phyloP scores from a whole-genome alignment of 1,140 invertebrate genomes.

The Drosophila varians region DNA sequence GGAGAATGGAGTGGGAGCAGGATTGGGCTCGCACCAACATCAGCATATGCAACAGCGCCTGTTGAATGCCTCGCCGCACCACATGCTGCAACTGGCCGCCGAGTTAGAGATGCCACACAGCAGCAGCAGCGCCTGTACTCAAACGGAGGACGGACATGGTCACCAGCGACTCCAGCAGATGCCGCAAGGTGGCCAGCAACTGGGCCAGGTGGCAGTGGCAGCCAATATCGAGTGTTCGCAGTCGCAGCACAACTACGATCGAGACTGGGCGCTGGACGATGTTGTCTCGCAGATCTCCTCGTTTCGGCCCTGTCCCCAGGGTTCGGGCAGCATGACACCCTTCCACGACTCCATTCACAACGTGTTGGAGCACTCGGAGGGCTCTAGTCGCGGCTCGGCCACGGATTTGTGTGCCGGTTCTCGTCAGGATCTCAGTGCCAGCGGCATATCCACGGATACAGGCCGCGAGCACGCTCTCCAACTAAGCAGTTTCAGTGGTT shows the following conservation, averaged over 20 bases:
- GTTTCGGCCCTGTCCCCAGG: slow-evolving; percentile 81
- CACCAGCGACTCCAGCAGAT: slow-evolving; percentile 50
- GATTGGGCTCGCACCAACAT: slow-evolving; percentile 36
- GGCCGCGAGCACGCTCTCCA: slow-evolving; percentile 75
- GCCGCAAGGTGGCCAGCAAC: slow-evolving; percentile 44
- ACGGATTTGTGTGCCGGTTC: slow-evolving; percentile 77
- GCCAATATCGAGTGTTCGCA: slow-evolving; percentile 86
- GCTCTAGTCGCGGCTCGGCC: slow-evolving; percentile 74
- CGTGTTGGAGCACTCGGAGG: slow-evolving; percentile 80
- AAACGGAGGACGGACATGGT: slow-evolving; percentile 64
- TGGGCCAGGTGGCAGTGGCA: slow-evolving; percentile 84
- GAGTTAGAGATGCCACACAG: slow-evolving; percentile 56
- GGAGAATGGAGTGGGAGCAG: slow-evolving; percentile 39
- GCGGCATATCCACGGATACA: slow-evolving; percentile 78
- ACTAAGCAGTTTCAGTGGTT: slow-evolving; percentile 79
- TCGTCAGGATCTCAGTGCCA: slow-evolving; percentile 78
- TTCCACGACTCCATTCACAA: slow-evolving; percentile 83
- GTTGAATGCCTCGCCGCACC: slow-evolving; percentile 61
- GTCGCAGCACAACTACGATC: slow-evolving; percentile 83
- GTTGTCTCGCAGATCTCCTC: slow-evolving; percentile 83
- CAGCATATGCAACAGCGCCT: slow-evolving; percentile 63
- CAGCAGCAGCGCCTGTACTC: slow-evolving; percentile 66
- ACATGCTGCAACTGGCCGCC: slow-evolving; percentile 66
- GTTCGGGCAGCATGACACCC: slow-evolving; percentile 83
- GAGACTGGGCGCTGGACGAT: slow-evolving; percentile 81